Evolutionary conservation across 2,113 vertebrate species (phyloP).

Genomic region (Trochalopteron elliotii): DNA sequence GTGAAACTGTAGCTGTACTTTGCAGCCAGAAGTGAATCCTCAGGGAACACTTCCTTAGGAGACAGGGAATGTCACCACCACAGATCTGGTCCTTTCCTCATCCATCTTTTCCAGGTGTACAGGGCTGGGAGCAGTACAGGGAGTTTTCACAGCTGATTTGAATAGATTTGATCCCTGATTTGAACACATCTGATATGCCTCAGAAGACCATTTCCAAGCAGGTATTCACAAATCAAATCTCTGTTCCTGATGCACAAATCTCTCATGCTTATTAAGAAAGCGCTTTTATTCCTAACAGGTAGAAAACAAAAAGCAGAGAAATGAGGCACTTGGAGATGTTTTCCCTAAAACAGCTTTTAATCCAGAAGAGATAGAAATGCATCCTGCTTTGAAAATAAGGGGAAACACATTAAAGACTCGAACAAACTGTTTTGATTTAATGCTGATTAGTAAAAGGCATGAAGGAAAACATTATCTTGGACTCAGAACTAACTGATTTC

Average conservation of each 20-base stretch:
- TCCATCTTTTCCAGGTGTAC: not conserved
- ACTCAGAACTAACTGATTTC: not conserved
- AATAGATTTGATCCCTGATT: not conserved
- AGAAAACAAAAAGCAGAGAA: not conserved
- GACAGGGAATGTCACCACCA: not conserved
- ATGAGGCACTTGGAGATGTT: not conserved
- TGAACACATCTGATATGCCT: not conserved
- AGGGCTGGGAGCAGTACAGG: not conserved
- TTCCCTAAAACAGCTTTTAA: not conserved
- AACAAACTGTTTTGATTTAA: not conserved
- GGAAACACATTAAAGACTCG: not conserved
- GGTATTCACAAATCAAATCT: not conserved
- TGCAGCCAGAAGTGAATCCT: not conserved
- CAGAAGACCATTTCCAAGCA: not conserved
- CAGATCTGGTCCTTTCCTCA: not conserved
- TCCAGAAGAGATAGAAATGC: not conserved
- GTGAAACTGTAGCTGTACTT: fast-evolving
- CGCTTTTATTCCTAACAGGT: not conserved
- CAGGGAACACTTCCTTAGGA: fast-evolving
- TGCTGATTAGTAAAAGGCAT: not conserved
- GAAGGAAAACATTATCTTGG: not conserved
- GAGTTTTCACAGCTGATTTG: not conserved
- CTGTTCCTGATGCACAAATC: not conserved
- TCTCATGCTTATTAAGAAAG: not conserved
- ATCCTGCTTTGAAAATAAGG: not conserved